Evolutionary conservation across 2,888 invertebrate species (phyloP).

Genomic region (Mythimna ferrago): DNA sequence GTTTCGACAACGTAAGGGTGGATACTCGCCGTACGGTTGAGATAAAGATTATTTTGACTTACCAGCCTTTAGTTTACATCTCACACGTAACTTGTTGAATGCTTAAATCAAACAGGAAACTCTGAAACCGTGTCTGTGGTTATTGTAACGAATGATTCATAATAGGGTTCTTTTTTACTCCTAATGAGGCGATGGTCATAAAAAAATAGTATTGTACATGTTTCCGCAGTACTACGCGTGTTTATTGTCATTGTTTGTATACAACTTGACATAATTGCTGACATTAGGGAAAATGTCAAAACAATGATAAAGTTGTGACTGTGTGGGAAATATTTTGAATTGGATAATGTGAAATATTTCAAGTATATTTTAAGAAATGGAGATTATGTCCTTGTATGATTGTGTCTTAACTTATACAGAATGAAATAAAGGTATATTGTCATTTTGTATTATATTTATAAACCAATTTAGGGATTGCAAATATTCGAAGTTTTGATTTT

Average conservation of each 20-base stretch:
- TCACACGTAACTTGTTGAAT: conserved; percentile 30
- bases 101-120: conserved; percentile 34
- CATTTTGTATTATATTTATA: too few species aligned
- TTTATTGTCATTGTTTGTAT: conserved; percentile 49
- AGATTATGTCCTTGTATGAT: too few species aligned
- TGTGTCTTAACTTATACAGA: neutral
- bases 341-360: neutral
- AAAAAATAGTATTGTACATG: conserved; percentile 26
- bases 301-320: conserved; percentile 8
- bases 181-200: conserved; percentile 36
- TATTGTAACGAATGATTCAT: conserved; percentile 47
- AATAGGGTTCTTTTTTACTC: conserved; percentile 46
- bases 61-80: conserved; percentile 52
- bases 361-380: neutral
- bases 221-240: conserved; percentile 29
- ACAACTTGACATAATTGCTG: conserved; percentile 1
- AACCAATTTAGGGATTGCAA: too few species aligned
- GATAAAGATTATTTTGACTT: conserved; percentile 45
- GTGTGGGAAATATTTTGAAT: conserved; percentile 29
- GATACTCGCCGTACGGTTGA: too few species aligned
- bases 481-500: too few species aligned
- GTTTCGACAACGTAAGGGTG: too few species aligned
- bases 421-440: neutral
- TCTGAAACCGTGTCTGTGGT: conserved; percentile 20
- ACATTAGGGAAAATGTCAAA: conserved; percentile 4